These are phyloP conservation scores for Oryctes rhinoceros DNA, from an alignment of 1,140 invertebrate species.

Conservation along the genomic window DNA sequence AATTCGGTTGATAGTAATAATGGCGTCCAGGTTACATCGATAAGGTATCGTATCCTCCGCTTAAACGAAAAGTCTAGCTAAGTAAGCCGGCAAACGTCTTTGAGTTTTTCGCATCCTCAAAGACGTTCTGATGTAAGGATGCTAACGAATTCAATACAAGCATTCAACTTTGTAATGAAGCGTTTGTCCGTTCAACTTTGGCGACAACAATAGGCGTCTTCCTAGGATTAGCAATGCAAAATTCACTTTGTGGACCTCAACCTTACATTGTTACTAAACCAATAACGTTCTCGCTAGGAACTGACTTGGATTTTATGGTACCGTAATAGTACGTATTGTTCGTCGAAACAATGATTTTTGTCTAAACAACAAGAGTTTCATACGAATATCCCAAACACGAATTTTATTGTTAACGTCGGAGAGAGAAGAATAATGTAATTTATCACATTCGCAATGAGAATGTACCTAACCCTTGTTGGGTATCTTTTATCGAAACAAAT, in stretches of 20 bases:
- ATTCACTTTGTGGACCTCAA: constrained; percentile 46
- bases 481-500: not conserved
- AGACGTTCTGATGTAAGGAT: constrained; percentile 27
- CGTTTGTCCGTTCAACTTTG: constrained; percentile 42
- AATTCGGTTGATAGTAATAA: too few relatives aligned
- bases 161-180: constrained; percentile 46
- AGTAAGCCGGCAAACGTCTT: not conserved
- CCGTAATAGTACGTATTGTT: not conserved
- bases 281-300: constrained; percentile 25
- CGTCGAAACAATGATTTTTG: not conserved
- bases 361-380: not conserved
- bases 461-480: constrained; percentile 6
- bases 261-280: constrained; percentile 45
- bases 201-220: constrained; percentile 44
- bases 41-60: not conserved
- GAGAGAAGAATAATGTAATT: constrained; percentile 7
- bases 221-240: constrained; percentile 46
- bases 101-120: not conserved
- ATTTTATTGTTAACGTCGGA: not conserved
- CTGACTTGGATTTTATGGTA: not conserved
- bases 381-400: not conserved
- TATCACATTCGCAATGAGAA: not conserved
- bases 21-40: too few relatives aligned
- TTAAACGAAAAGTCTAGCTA: not conserved
- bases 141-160: constrained; percentile 10